A percentile compares a stretch with the other conserved stretches of the same genome.
phyloP scores from a whole-genome alignment of 1,140 invertebrate genomes.

The Drosophila seguyi region DNA sequence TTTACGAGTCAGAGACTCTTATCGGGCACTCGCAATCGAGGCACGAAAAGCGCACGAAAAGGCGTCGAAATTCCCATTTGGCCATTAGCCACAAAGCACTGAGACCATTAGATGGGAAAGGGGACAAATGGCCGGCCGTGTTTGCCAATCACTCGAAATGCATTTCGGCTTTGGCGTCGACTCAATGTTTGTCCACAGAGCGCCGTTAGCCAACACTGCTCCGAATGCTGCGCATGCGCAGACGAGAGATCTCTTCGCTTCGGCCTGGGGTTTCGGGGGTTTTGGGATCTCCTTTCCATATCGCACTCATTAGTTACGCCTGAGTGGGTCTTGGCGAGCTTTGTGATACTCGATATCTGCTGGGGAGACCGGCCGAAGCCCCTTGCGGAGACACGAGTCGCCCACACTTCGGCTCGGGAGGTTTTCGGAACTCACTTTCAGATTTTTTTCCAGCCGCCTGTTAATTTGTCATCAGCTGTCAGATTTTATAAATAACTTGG shows the following conservation, averaged over 20 bases:
- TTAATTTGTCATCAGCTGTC: constrained; percentile 79
- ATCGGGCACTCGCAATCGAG: constrained; percentile 64
- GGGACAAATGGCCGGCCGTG: constrained; percentile 42
- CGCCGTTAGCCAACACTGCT: constrained; percentile 60
- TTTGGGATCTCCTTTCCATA: constrained; percentile 28
- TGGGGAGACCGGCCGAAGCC: constrained; percentile 29
- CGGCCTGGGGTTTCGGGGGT: constrained; percentile 6
- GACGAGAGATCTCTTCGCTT: constrained; percentile 2
- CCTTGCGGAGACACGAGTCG: constrained; percentile 59
- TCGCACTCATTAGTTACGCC: constrained; percentile 64
- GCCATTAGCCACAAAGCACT: constrained; percentile 37
- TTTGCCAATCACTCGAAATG: constrained; percentile 80
- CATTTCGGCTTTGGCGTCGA: constrained; percentile 49
- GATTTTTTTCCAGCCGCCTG: constrained; percentile 47
- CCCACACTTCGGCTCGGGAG: constrained; percentile 57
- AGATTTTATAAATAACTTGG: constrained; percentile 66
- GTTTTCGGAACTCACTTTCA: constrained; percentile 36
- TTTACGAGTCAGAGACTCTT: constrained; percentile 72
- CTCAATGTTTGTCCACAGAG: constrained; percentile 51
- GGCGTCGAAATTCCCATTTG: constrained; percentile 63
- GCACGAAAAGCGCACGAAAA: constrained; percentile 58
- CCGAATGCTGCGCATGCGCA: constrained; percentile 29
- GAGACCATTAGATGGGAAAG: constrained; percentile 39
- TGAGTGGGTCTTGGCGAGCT: constrained; percentile 61
- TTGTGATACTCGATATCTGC: constrained; percentile 67